A percentile compares a stretch with the other conserved stretches of the same genome.
Evolutionary conservation across 2,888 invertebrate species (phyloP).

Genomic region (Pyrocoelia pectoralis): DNA sequence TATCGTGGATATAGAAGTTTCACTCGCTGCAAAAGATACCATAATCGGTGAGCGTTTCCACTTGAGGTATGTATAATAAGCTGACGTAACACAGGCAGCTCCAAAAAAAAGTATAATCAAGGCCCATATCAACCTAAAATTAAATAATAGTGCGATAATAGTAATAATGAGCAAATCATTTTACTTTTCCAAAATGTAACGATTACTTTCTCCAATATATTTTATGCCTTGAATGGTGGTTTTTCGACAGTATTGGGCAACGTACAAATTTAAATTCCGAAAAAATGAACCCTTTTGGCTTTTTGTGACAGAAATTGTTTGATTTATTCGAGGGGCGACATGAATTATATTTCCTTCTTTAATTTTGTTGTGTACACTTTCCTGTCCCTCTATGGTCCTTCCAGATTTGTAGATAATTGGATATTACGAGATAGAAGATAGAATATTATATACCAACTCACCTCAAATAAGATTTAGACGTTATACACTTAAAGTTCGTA

Average conservation of each 20-base stretch:
- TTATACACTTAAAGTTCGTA: too few relatives aligned
- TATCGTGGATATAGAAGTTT: slow-evolving; percentile 73
- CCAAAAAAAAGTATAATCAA: slow-evolving; percentile 33
- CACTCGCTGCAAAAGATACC: slow-evolving; percentile 77
- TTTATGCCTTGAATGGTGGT: slow-evolving; percentile 18
- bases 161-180: not conserved
- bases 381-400: too few relatives aligned
- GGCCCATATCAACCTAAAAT: slow-evolving; percentile 16
- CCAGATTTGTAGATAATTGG: too few relatives aligned
- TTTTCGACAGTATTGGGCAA: slow-evolving; percentile 15
- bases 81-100: slow-evolving; percentile 65
- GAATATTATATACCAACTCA: too few relatives aligned
- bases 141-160: not conserved
- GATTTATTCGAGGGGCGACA: too few relatives aligned
- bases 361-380: too few relatives aligned
- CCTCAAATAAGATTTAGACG: too few relatives aligned
- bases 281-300: too few relatives aligned
- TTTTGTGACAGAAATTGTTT: too few relatives aligned
- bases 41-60: slow-evolving; percentile 79
- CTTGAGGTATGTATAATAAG: slow-evolving; percentile 72
- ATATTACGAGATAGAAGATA: too few relatives aligned
- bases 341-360: too few relatives aligned
- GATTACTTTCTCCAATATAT: slow-evolving; percentile 15
- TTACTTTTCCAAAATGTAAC: slow-evolving; percentile 17
- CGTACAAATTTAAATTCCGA: slow-evolving; percentile 10